phyloP scores from a whole-genome alignment of 1,140 invertebrate species.

The Ganaspis sp. region DNA sequence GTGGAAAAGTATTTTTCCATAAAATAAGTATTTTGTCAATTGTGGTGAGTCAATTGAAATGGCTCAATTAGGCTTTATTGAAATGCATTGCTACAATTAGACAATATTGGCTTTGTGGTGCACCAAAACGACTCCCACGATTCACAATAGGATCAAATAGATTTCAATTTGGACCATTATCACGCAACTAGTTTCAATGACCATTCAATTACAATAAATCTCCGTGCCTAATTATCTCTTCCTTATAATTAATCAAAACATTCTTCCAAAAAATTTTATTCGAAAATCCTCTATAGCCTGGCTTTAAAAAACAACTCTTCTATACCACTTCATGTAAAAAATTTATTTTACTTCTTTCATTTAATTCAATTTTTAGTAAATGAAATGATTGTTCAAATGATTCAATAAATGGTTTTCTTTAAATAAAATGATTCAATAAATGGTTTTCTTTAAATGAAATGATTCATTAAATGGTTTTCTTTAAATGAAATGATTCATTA shows the following conservation, averaged over 20 bases:
- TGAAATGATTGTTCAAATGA: too few species aligned
- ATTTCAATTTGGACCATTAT: conserved; percentile 16
- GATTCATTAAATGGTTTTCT: too few species aligned
- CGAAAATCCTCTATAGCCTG: too few species aligned
- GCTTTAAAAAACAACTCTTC: too few species aligned
- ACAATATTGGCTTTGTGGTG: conserved; percentile 37
- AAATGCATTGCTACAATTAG: conserved; percentile 49
- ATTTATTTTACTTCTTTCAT: too few species aligned
- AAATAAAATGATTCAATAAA: too few species aligned
- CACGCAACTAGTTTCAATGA: conserved; percentile 17
- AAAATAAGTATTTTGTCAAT: conserved; percentile 44
- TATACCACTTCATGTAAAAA: too few species aligned
- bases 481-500: too few species aligned
- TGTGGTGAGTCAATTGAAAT: conserved; percentile 25
- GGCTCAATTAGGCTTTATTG: conserved; percentile 46
- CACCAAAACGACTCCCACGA: conserved; percentile 13
- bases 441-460: too few species aligned
- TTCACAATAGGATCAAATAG: conserved; percentile 12
- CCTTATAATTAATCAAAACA: neutral
- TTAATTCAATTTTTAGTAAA: too few species aligned
- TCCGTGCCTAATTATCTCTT: neutral
- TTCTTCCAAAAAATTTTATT: neutral
- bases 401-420: too few species aligned
- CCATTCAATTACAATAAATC: neutral
- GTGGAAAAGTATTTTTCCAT: conserved; percentile 30